A percentile compares a stretch with the other conserved stretches of the same genome.
phyloP scores from a whole-genome alignment of 2,113 vertebrate genomes.

The Neodon shergylaensis region DNA sequence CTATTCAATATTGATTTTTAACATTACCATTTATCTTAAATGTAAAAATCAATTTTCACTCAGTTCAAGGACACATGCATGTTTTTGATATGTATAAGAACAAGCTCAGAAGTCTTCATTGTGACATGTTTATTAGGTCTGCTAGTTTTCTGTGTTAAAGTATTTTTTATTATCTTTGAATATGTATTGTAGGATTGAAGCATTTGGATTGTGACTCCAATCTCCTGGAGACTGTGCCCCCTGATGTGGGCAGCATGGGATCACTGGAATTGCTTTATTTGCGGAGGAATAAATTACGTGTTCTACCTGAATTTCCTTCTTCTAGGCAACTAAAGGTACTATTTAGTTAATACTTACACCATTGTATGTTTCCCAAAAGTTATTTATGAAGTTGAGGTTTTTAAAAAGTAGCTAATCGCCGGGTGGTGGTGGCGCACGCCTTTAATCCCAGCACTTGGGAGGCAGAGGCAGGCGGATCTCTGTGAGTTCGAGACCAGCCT shows the following conservation, averaged over 20 bases:
- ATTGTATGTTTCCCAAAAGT: conserved; percentile 47
- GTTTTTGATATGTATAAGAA: background rate
- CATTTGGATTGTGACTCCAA: conserved; percentile 96
- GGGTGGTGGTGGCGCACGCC: no score
- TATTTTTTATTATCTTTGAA: conserved; percentile 24
- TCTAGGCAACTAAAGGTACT: conserved; percentile 91
- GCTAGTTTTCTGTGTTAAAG: conserved; percentile 33
- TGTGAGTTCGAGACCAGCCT: no score
- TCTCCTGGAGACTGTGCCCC: conserved; percentile 90
- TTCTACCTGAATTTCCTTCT: conserved; percentile 89
- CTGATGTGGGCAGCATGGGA: conserved; percentile 89
- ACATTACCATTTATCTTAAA: conserved; percentile 9
- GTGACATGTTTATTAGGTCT: background rate
- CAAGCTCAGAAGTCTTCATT: conserved; percentile 10
- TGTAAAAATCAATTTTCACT: conserved; percentile 11
- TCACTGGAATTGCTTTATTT: conserved; percentile 95
- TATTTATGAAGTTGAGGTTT: conserved; percentile 48
- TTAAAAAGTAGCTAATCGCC: background rate
- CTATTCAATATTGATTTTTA: conserved; percentile 13
- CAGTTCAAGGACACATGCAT: background rate
- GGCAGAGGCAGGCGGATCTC: no score
- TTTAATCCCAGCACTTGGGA: no score
- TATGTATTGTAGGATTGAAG: conserved; percentile 86
- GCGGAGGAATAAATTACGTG: conserved; percentile 92
- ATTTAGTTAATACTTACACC: conserved; percentile 38